Evolutionary conservation across 2,888 invertebrate species (phyloP).

Genomic region (Phaonia tiefii): DNA sequence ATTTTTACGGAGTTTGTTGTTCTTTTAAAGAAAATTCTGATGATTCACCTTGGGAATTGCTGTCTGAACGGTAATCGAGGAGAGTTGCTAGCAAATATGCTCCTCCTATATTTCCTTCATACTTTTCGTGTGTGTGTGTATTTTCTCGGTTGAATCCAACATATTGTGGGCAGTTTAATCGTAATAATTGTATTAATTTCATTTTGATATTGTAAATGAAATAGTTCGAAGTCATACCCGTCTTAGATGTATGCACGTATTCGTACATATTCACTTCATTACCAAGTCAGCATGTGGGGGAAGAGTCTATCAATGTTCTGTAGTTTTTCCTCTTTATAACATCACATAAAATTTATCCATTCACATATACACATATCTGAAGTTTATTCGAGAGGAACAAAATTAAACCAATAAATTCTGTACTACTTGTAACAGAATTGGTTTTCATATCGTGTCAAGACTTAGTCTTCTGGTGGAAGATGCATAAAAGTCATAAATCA

Average conservation of each 20-base stretch:
- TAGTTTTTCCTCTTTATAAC: slow-evolving; percentile 27
- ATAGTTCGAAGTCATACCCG: slow-evolving; percentile 23
- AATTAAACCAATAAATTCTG: slow-evolving; percentile 33
- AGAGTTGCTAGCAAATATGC: neutral
- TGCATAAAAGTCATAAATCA: slow-evolving; percentile 59
- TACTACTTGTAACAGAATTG: slow-evolving; percentile 9
- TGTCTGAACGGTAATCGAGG: slow-evolving; percentile 9
- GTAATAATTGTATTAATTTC: slow-evolving; percentile 66
- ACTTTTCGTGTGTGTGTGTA: too few species aligned
- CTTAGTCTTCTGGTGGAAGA: neutral
- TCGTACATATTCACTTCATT: slow-evolving; percentile 36
- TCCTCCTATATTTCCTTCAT: slow-evolving; percentile 31
- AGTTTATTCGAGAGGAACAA: slow-evolving; percentile 8
- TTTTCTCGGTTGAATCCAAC: slow-evolving; percentile 12
- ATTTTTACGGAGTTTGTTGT: neutral
- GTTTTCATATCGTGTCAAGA: neutral
- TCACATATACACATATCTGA: neutral
- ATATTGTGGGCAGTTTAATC: slow-evolving; percentile 62
- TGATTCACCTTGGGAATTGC: slow-evolving; percentile 63
- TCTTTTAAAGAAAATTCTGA: slow-evolving; percentile 53
- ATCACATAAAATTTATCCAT: too few species aligned
- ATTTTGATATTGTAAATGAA: slow-evolving; percentile 55
- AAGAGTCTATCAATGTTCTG: slow-evolving; percentile 21
- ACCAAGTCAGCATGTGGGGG: slow-evolving; percentile 59
- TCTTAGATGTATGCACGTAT: neutral